phyloP scores from a whole-genome alignment of 2,797 vertebrate species.

The Myripristis jacobus region DNA sequence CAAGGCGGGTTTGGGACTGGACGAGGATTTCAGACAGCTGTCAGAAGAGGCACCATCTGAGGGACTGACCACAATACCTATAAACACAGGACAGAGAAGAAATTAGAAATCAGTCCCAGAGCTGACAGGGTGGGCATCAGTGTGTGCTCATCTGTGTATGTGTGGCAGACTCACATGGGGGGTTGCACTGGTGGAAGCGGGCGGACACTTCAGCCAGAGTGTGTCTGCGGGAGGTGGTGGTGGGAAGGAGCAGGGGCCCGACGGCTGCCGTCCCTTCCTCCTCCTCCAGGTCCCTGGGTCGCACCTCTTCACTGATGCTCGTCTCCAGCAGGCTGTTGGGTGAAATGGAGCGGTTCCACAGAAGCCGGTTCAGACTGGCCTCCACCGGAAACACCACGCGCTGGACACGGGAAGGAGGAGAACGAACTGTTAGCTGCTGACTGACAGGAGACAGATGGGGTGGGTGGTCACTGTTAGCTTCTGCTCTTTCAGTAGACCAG shows the following conservation, averaged over 20 bases:
- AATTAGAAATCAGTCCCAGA: background rate
- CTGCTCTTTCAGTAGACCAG: constrained; percentile 1
- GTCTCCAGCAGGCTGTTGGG: constrained; percentile 93
- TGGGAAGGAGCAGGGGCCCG: constrained; percentile 79
- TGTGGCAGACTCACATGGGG: constrained; percentile 87
- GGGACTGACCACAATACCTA: constrained; percentile 90
- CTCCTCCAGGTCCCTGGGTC: constrained; percentile 87
- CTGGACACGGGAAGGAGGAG: constrained; percentile 59
- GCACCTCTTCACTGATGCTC: constrained; percentile 92
- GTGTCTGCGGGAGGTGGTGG: constrained; percentile 90
- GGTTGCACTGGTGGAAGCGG: constrained; percentile 87
- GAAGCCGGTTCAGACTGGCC: constrained; percentile 86
- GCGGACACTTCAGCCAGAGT: constrained; percentile 93
- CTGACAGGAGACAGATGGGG: constrained; percentile 17
- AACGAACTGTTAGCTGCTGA: constrained; percentile 42
- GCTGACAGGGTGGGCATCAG: background rate
- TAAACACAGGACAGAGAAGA: constrained; percentile 15
- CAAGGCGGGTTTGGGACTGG: constrained; percentile 77
- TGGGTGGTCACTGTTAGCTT: constrained; percentile 30
- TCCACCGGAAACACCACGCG: constrained; percentile 90
- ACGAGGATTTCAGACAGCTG: constrained; percentile 92
- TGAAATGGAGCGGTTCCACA: constrained; percentile 91
- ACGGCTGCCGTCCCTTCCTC: constrained; percentile 83
- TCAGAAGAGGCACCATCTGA: constrained; percentile 93
- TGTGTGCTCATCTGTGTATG: background rate